phyloP scores from a whole-genome alignment of 2,797 vertebrate genomes.

The Epinephelus malabaricus region DNA sequence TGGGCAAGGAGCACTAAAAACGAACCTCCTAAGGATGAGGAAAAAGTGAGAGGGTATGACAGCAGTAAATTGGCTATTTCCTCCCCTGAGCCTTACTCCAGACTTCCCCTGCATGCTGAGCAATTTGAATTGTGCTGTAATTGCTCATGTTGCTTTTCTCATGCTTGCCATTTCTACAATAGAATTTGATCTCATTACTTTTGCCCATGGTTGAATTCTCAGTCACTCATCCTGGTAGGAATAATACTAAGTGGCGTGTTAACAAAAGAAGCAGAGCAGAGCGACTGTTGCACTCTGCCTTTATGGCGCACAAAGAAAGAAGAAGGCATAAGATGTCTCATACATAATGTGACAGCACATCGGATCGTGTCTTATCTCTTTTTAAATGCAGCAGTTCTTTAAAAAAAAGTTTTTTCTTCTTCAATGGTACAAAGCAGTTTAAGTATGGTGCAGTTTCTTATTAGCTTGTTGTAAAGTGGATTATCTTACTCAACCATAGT shows the following conservation, averaged over 20 bases:
- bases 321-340: constrained; percentile 11
- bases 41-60: constrained; percentile 74
- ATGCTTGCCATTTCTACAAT: constrained; percentile 57
- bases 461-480: constrained; percentile 65
- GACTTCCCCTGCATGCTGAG: constrained; percentile 63
- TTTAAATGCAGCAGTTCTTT: constrained; percentile 24
- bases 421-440: constrained; percentile 46
- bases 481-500: constrained; percentile 50
- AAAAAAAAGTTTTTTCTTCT: constrained; percentile 26
- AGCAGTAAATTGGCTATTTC: constrained; percentile 82
- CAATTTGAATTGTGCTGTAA: constrained; percentile 77
- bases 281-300: constrained; percentile 38
- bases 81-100: constrained; percentile 73
- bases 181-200: constrained; percentile 74
- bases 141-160: constrained; percentile 75
- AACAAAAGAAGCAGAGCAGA: constrained; percentile 49
- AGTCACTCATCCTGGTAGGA: constrained; percentile 44
- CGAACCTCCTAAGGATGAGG: constrained; percentile 71
- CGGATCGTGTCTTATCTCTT: constrained; percentile 30
- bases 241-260: constrained; percentile 59
- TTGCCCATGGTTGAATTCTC: constrained; percentile 64
- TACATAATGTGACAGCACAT: constrained; percentile 12
- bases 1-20: constrained; percentile 71
- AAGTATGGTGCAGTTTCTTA: constrained; percentile 49
- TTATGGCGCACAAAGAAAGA: constrained; percentile 31